Conservation (phyloP, 2,888 invertebrate species). For the Sepioteuthis lessoniana region DNA sequence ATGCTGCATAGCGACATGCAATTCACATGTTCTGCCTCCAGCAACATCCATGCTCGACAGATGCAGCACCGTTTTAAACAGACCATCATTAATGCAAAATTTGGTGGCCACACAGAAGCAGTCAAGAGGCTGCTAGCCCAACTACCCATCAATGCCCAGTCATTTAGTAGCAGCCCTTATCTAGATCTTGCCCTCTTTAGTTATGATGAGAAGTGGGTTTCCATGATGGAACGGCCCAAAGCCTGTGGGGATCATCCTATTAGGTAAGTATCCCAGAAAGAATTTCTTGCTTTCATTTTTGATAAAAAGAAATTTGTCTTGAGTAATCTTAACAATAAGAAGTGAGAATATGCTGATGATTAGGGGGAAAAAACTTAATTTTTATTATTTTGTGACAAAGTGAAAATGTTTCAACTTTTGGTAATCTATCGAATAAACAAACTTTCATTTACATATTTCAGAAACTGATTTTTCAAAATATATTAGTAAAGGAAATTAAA, state of each 20-base stretch:
- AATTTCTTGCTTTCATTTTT: background rate
- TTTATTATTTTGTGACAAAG: no score
- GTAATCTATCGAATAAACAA: no score
- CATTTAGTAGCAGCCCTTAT: conserved; percentile 93
- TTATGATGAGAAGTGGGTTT: conserved; percentile 96
- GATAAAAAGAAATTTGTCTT: no score
- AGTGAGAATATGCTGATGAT: no score
- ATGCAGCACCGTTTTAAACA: conserved; percentile 86
- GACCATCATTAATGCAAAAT: conserved; percentile 90
- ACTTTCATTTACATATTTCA: no score
- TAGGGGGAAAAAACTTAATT: no score
- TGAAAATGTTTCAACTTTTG: no score
- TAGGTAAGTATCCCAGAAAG: conserved; percentile 77
- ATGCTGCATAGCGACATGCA: conserved; percentile 87
- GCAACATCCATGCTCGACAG: conserved; percentile 86
- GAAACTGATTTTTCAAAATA: no score
- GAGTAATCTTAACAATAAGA: no score
- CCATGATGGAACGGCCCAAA: conserved; percentile 95
- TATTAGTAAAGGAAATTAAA: no score
- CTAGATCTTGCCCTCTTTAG: conserved; percentile 91
- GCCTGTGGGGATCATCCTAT: conserved; percentile 94
- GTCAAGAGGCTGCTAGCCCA: conserved; percentile 91
- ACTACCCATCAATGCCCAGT: conserved; percentile 94
- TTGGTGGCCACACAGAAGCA: conserved; percentile 91
- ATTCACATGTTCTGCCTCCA: conserved; percentile 92